Percentiles rank a stretch among this genome's conserved stretches.
Conservation (phyloP, 2,888 invertebrate genomes). For the Dryadula phaetusa region DNA sequence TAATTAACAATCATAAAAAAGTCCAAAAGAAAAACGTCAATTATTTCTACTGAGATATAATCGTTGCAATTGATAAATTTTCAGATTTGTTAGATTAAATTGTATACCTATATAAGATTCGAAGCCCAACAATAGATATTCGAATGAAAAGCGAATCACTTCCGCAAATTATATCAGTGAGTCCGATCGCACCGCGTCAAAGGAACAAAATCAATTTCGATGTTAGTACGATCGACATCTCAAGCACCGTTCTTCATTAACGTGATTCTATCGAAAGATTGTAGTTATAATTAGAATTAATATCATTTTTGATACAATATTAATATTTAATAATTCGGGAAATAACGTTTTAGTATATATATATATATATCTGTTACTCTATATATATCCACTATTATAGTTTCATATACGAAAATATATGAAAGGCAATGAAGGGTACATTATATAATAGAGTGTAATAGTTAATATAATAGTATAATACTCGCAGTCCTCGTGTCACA, state of each 20-base stretch:
- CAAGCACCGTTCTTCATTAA: conserved; percentile 80
- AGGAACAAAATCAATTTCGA: conserved; percentile 80
- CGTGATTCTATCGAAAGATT: conserved; percentile 79
- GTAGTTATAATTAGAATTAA: conserved; percentile 77
- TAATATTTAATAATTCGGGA: conserved; percentile 58
- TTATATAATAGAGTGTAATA: too few species aligned
- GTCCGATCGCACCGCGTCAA: conserved; percentile 69
- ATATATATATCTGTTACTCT: too few species aligned
- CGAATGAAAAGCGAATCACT: conserved; percentile 60
- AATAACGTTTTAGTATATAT: too few species aligned
- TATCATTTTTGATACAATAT: conserved; percentile 69
- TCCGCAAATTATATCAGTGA: conserved; percentile 71
- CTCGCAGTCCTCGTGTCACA: too few species aligned
- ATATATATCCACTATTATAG: too few species aligned
- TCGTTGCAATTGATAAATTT: conserved; percentile 8
- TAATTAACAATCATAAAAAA: neutral
- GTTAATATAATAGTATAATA: too few species aligned
- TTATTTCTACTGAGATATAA: neutral
- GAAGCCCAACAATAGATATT: conserved; percentile 41
- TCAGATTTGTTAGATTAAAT: conserved; percentile 23
- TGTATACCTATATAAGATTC: conserved; percentile 31
- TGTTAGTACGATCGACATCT: conserved; percentile 69
- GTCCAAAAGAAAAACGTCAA: neutral
- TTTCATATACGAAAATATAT: too few species aligned
- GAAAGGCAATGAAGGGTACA: too few species aligned